phyloP scores from a whole-genome alignment of 2,888 invertebrate species.

The Willowsia nigromaculata region DNA sequence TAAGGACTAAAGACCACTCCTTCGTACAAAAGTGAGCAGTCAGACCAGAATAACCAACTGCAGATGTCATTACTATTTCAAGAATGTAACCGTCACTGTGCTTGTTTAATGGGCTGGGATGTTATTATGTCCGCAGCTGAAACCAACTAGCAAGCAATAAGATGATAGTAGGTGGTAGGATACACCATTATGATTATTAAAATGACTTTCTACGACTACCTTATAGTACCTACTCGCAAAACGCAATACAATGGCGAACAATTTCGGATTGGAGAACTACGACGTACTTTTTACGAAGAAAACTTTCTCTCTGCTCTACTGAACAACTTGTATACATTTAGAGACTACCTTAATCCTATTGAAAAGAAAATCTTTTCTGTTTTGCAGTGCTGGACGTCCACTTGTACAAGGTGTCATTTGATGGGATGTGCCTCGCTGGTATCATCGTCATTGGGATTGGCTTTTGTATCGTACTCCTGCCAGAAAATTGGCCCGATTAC shows the following conservation, averaged over 20 bases:
- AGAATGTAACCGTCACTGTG: neutral
- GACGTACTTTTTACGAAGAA: too few relatives aligned
- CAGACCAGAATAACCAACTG: too few relatives aligned
- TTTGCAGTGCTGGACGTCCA: conserved; percentile 90
- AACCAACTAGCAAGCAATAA: neutral
- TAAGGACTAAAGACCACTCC: too few relatives aligned
- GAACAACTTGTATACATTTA: too few relatives aligned
- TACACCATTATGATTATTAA: conserved; percentile 18
- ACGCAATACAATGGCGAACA: too few relatives aligned
- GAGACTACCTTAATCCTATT: neutral
- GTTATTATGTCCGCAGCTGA: neutral
- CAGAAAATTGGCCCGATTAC: conserved; percentile 97
- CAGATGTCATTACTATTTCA: neutral
- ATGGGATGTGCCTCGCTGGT: conserved; percentile 97
- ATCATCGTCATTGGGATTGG: conserved; percentile 94
- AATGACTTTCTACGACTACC: neutral
- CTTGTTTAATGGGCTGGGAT: neutral
- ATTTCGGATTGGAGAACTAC: too few relatives aligned
- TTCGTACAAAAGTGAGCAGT: too few relatives aligned
- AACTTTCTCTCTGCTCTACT: too few relatives aligned
- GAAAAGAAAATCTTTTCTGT: neutral
- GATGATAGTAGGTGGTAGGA: neutral
- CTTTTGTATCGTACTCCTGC: conserved; percentile 95
- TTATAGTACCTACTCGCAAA: neutral
- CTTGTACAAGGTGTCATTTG: conserved; percentile 91